These are phyloP conservation scores for Sorex maritimensis DNA, from an alignment of 2,797 vertebrate species.

Conservation along the genomic window DNA sequence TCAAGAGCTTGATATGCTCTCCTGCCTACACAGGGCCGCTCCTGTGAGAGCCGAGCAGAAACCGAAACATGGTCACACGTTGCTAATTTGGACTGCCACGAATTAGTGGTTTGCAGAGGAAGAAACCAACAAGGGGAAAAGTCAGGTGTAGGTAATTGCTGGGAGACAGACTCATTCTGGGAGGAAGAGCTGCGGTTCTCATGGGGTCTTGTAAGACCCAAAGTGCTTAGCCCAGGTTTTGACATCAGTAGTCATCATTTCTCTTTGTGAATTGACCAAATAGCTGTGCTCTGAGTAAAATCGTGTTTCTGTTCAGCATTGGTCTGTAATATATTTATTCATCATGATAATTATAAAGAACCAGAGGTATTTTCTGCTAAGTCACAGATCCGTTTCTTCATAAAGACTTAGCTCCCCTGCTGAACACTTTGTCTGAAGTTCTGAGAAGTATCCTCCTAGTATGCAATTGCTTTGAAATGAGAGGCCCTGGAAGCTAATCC, in stretches of 20 bases:
- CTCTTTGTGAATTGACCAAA: neutral
- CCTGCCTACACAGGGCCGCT: conserved; percentile 63
- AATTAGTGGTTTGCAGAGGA: conserved; percentile 60
- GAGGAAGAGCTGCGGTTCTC: neutral
- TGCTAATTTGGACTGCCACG: conserved; percentile 65
- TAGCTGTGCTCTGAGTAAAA: neutral
- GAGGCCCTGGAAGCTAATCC: neutral
- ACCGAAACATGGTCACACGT: neutral
- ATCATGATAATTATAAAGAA: conserved; percentile 23
- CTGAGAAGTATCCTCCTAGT: conserved; percentile 54
- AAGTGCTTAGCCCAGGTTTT: neutral
- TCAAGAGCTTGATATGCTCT: conserved; percentile 73
- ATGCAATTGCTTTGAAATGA: conserved; percentile 63
- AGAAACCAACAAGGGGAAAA: neutral
- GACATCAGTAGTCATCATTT: neutral
- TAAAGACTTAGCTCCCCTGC: neutral
- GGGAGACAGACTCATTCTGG: neutral
- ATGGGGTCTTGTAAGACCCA: neutral
- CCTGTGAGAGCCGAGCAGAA: conserved; percentile 44
- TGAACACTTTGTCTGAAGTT: neutral
- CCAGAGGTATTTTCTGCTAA: neutral
- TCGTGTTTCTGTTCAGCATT: neutral
- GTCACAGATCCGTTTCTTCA: conserved; percentile 36
- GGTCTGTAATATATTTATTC: conserved; percentile 14
- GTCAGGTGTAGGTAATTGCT: conserved; percentile 28